Conservation (phyloP, 2,888 invertebrate species). For the Leptinotarsa juncta region DNA sequence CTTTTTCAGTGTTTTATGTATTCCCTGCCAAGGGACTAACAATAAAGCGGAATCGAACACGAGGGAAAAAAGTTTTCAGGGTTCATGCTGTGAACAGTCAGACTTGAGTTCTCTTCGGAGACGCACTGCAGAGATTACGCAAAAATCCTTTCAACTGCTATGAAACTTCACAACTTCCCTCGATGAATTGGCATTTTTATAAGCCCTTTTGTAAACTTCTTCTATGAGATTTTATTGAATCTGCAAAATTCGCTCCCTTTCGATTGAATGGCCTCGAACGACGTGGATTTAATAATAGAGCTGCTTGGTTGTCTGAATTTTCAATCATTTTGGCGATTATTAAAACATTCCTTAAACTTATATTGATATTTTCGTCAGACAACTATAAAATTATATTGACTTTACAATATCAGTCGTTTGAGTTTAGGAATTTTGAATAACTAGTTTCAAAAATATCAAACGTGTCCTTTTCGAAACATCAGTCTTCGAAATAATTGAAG, state of each 20-base stretch:
- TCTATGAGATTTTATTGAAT: neutral
- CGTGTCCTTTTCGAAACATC: too few species aligned
- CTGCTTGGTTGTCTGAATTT: neutral
- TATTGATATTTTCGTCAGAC: neutral
- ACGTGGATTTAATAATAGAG: neutral
- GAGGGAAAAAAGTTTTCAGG: neutral
- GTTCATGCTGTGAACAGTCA: neutral
- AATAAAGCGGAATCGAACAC: conserved; percentile 5
- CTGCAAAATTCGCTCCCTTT: neutral
- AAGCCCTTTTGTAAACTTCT: conserved; percentile 17
- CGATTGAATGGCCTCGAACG: neutral
- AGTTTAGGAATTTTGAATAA: too few species aligned
- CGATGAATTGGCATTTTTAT: conserved; percentile 33
- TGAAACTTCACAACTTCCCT: conserved; percentile 26
- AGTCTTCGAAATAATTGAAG: too few species aligned
- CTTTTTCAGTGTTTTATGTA: neutral
- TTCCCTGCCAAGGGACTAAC: neutral
- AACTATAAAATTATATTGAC: too few species aligned
- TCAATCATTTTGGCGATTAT: neutral
- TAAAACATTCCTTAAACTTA: neutral
- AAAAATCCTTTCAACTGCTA: conserved; percentile 34
- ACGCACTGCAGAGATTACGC: conserved; percentile 30
- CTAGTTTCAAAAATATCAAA: too few species aligned
- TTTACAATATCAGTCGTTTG: too few species aligned
- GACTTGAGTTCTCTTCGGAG: conserved; percentile 20